phyloP scores from a whole-genome alignment of 2,113 vertebrate genomes.

The Thermophis baileyi region DNA sequence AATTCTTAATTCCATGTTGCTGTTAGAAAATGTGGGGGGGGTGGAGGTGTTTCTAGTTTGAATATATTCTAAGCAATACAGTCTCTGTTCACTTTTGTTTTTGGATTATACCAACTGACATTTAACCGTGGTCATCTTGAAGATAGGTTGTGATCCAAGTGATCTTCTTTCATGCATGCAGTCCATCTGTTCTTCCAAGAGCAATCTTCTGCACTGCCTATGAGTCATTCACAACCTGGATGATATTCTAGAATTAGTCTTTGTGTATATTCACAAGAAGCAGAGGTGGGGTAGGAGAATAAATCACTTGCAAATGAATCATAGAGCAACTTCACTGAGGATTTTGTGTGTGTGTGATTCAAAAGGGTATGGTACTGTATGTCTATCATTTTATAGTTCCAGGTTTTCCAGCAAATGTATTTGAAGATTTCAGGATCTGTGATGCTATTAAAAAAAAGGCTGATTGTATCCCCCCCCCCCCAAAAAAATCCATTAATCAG shows the following conservation, averaged over 20 bases:
- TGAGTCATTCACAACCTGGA: background rate
- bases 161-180: background rate
- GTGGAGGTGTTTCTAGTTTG: background rate
- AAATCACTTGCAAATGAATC: background rate
- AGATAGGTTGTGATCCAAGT: background rate
- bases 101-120: background rate
- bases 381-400: background rate
- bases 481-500: background rate
- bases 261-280: background rate
- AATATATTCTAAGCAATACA: background rate
- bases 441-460: background rate
- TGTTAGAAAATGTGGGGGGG: background rate
- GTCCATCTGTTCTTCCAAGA: background rate
- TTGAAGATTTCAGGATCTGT: background rate
- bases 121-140: background rate
- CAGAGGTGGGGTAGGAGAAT: background rate
- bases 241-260: background rate
- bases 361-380: background rate
- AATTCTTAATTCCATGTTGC: background rate
- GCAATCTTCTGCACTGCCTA: background rate
- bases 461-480: no score
- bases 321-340: background rate
- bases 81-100: background rate
- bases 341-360: background rate
- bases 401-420: background rate